Evolutionary conservation across 2,888 invertebrate species (phyloP).

Genomic region (Elaeidobius kamerunicus): DNA sequence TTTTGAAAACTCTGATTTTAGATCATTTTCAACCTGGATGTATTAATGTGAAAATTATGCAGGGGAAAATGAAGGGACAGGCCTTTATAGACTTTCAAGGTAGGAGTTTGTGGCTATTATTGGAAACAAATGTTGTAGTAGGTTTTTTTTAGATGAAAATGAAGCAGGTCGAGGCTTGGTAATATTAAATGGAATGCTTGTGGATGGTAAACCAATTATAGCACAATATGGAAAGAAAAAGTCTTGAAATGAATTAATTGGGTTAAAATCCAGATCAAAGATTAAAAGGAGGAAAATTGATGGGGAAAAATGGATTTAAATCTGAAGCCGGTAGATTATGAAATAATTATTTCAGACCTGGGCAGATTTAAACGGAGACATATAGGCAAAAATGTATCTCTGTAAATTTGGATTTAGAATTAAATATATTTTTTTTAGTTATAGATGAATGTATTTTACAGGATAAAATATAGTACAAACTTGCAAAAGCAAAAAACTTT

Average conservation of each 20-base stretch:
- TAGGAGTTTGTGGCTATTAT: constrained; percentile 35
- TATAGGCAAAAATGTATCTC: too few relatives aligned
- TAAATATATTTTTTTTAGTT: too few relatives aligned
- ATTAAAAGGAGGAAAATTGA: too few relatives aligned
- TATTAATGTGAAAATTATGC: constrained; percentile 52
- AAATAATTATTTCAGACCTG: too few relatives aligned
- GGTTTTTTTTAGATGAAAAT: constrained; percentile 24
- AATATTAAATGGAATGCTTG: constrained; percentile 26
- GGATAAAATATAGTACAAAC: too few relatives aligned
- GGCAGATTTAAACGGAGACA: too few relatives aligned
- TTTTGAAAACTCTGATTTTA: constrained; percentile 53
- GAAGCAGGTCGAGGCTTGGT: constrained; percentile 18
- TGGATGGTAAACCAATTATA: constrained; percentile 25
- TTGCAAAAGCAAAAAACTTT: too few relatives aligned
- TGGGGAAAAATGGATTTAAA: too few relatives aligned
- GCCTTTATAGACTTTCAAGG: constrained; percentile 57
- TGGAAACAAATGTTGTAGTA: neutral
- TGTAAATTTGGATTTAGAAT: too few relatives aligned
- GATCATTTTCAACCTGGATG: constrained; percentile 25
- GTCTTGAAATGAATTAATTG: neutral
- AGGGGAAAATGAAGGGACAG: constrained; percentile 58
- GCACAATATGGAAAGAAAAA: constrained; percentile 24
- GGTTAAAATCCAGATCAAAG: too few relatives aligned
- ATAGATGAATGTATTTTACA: too few relatives aligned
- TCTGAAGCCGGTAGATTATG: too few relatives aligned